These are phyloP conservation scores for Aix galericulata DNA, from an alignment of 2,113 vertebrate species.

Conservation along the genomic window DNA sequence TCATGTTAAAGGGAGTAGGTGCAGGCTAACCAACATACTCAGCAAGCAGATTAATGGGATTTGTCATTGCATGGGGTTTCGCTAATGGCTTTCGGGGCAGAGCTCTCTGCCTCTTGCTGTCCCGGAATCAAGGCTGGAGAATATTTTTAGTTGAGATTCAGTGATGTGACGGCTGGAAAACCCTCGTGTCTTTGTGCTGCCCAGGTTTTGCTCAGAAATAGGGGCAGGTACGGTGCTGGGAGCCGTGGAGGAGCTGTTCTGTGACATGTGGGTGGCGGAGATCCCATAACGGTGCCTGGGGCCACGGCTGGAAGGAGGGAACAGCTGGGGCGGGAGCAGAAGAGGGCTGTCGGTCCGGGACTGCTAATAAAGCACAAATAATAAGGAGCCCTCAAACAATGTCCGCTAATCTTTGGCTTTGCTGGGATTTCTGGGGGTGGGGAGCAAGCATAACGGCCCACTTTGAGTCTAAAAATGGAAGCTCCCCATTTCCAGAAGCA, in stretches of 20 bases:
- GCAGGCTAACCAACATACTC: background rate
- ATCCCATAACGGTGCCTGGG: accelerated
- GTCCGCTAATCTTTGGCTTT: background rate
- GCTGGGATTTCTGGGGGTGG: background rate
- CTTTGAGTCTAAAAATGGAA: background rate
- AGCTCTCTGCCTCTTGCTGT: background rate
- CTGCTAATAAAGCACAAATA: accelerated
- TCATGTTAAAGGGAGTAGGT: background rate
- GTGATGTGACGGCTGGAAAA: accelerated
- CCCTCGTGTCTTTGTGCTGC: background rate
- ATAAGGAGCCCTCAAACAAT: too few species aligned
- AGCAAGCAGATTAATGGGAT: accelerated
- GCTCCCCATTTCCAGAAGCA: accelerated
- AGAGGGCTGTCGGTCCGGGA: background rate
- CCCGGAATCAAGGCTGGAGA: background rate
- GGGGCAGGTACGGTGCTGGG: background rate
- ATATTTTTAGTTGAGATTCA: background rate
- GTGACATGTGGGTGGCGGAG: background rate
- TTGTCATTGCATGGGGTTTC: background rate
- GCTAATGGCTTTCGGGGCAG: background rate
- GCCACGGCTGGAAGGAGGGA: background rate
- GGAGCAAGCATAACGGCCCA: accelerated
- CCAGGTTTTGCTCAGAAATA: accelerated
- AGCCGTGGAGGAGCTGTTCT: background rate
- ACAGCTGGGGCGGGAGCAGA: background rate